A percentile compares a stretch with the other conserved stretches of the same genome.
These are phyloP conservation scores for Tachina lurida DNA, from an alignment of 2,888 invertebrate species.

Conservation along the genomic window DNA sequence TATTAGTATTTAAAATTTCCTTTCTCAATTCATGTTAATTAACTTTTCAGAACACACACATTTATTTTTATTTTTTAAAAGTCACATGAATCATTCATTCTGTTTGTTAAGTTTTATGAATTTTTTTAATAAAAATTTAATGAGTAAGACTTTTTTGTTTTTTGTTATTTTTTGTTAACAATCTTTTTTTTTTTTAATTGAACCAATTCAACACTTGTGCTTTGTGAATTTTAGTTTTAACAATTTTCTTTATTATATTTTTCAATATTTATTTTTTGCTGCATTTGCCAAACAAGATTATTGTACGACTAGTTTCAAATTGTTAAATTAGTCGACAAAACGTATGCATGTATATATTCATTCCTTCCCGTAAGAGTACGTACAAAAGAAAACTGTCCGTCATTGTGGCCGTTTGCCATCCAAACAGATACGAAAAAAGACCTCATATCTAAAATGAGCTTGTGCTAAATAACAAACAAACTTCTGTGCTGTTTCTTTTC, in stretches of 20 bases:
- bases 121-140: slow-evolving; percentile 6
- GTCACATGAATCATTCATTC: slow-evolving; percentile 18
- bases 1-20: too few relatives aligned
- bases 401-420: slow-evolving; percentile 48
- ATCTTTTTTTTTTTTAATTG: slow-evolving; percentile 11
- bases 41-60: neutral
- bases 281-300: slow-evolving; percentile 32
- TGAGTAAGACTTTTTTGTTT: slow-evolving; percentile 30
- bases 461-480: slow-evolving; percentile 68
- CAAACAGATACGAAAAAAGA: slow-evolving; percentile 54
- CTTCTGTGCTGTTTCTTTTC: slow-evolving; percentile 24
- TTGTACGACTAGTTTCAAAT: slow-evolving; percentile 15
- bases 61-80: neutral
- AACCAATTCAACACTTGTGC: slow-evolving; percentile 37
- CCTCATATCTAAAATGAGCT: slow-evolving; percentile 68
- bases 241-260: slow-evolving; percentile 26
- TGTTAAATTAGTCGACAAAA: slow-evolving; percentile 35
- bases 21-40: neutral
- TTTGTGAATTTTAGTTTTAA: slow-evolving; percentile 20
- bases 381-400: neutral
- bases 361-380: neutral
- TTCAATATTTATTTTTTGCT: slow-evolving; percentile 7
- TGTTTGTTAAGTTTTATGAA: neutral
- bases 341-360: neutral
- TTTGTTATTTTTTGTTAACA: neutral